Evolutionary conservation across 2,797 vertebrate species (phyloP).

Genomic region (Aselliscus stoliczkanus): DNA sequence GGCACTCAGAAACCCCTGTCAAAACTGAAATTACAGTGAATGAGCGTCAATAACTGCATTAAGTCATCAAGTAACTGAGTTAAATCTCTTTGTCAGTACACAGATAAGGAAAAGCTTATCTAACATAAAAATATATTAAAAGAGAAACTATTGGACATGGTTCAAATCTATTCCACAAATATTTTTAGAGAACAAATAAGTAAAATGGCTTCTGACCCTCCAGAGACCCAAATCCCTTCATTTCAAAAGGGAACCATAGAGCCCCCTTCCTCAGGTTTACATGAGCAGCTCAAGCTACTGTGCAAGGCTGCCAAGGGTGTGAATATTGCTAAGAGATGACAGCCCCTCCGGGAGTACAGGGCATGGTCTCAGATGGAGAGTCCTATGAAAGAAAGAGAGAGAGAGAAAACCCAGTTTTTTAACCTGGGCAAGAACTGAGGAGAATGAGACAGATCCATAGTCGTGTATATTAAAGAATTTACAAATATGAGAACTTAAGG

Average conservation of each 20-base stretch:
- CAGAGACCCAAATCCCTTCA: neutral
- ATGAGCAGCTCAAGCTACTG: neutral
- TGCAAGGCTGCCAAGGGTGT: neutral
- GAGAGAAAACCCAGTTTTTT: neutral
- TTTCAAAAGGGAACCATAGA: neutral
- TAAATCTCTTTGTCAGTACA: neutral
- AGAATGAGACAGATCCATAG: neutral
- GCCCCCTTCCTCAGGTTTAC: neutral
- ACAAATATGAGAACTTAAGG: neutral
- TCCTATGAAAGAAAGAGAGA: neutral
- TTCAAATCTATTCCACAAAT: slow-evolving; percentile 20
- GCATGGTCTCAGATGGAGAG: neutral
- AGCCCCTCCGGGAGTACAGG: neutral
- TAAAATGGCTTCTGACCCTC: neutral
- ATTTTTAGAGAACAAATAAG: slow-evolving; percentile 14
- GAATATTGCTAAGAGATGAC: neutral
- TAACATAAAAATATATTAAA: slow-evolving; percentile 25
- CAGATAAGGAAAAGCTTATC: neutral
- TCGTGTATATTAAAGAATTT: neutral
- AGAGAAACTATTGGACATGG: neutral
- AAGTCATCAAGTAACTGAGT: neutral
- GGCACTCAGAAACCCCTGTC: neutral
- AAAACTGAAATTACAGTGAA: slow-evolving; percentile 3
- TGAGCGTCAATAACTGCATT: neutral
- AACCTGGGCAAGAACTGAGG: neutral